These are phyloP conservation scores for Drosophila triauraria DNA, from an alignment of 1,140 invertebrate species.

Conservation along the genomic window DNA sequence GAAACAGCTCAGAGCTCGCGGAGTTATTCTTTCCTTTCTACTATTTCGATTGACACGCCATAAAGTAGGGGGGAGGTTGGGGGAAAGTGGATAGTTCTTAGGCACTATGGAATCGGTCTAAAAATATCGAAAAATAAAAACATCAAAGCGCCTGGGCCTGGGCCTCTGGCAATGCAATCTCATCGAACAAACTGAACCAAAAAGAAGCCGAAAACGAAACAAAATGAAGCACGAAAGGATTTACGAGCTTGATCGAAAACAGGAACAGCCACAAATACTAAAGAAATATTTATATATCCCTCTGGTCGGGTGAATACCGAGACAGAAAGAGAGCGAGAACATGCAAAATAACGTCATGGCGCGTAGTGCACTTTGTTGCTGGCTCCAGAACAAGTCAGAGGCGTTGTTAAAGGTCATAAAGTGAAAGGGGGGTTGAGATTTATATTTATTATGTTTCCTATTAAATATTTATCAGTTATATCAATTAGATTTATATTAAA, in stretches of 20 bases:
- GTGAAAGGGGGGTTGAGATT: not conserved
- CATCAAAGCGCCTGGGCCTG: constrained; percentile 60
- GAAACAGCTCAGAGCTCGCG: constrained; percentile 11
- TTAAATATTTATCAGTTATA: not conserved
- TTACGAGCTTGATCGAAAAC: constrained; percentile 81
- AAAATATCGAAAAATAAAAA: constrained; percentile 58
- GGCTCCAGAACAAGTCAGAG: constrained; percentile 28
- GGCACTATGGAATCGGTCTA: constrained; percentile 44
- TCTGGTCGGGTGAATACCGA: constrained; percentile 20
- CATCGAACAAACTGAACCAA: constrained; percentile 25
- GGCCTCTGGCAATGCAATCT: constrained; percentile 26
- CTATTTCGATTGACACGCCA: constrained; percentile 42
- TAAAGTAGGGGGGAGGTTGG: not conserved
- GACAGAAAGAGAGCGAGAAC: constrained; percentile 27
- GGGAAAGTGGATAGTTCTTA: not conserved
- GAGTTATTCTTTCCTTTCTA: constrained; percentile 6
- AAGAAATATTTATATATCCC: constrained; percentile 6
- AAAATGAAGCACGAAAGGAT: constrained; percentile 74
- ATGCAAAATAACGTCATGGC: constrained; percentile 46
- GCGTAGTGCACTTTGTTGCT: constrained; percentile 38
- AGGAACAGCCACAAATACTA: constrained; percentile 53
- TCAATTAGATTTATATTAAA: not conserved
- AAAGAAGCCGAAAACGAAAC: constrained; percentile 39
- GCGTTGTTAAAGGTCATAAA: constrained; percentile 31
- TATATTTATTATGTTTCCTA: not conserved